phyloP scores from a whole-genome alignment of 2,888 invertebrate species.

The Pammene aurita region DNA sequence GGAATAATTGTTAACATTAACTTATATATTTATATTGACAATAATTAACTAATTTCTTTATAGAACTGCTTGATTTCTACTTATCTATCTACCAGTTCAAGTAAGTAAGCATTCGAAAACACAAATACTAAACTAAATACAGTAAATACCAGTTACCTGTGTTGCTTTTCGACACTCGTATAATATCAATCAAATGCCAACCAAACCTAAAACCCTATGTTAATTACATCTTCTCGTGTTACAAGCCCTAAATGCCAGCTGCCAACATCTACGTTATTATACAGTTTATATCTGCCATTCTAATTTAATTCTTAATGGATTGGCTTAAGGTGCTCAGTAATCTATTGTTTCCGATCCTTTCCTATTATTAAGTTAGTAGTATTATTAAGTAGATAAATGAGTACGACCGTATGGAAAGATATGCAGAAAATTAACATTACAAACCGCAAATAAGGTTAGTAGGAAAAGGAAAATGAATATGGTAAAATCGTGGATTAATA shows the following conservation, averaged over 20 bases:
- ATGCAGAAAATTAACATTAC: not conserved
- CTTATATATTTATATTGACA: too few relatives aligned
- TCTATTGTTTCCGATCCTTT: slow-evolving; percentile 12
- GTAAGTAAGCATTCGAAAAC: not conserved
- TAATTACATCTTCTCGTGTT: slow-evolving; percentile 35
- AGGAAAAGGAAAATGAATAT: not conserved
- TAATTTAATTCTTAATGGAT: not conserved
- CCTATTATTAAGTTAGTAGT: too few relatives aligned
- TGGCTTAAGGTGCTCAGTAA: not conserved
- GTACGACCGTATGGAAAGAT: not conserved
- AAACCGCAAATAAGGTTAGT: not conserved
- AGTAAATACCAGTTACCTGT: not conserved
- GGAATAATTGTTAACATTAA: too few relatives aligned
- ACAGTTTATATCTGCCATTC: not conserved
- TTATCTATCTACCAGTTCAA: too few relatives aligned
- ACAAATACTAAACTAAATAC: not conserved
- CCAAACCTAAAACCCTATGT: slow-evolving; percentile 17
- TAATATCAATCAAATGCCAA: slow-evolving; percentile 14
- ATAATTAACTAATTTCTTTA: too few relatives aligned
- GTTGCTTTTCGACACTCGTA: slow-evolving; percentile 5
- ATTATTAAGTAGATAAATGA: not conserved
- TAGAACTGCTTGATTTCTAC: too few relatives aligned
- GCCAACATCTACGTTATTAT: slow-evolving; percentile 26
- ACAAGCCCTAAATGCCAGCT: slow-evolving; percentile 24
- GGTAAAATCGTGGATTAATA: not conserved